Conservation (phyloP, 2,113 vertebrate species). For the Azemiops feae region DNA sequence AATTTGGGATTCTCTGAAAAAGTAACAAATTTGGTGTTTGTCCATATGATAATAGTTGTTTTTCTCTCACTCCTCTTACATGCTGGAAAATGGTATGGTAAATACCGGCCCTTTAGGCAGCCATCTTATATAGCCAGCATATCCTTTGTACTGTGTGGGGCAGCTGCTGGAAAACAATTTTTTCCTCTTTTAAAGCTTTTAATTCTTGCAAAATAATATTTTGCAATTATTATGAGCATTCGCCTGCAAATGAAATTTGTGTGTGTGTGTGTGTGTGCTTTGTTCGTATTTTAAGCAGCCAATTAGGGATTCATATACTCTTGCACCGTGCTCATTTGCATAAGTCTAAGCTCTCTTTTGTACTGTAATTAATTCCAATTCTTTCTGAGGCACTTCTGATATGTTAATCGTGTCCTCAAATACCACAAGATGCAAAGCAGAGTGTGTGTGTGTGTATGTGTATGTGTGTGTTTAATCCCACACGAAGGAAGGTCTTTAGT, state of each 20-base stretch:
- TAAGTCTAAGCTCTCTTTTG: background rate
- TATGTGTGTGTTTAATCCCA: background rate
- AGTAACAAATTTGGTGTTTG: background rate
- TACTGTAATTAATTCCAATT: slow-evolving; percentile 1
- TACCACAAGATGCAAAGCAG: background rate
- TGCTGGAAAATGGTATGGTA: background rate
- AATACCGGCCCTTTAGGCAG: background rate
- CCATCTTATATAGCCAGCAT: background rate
- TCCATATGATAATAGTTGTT: background rate
- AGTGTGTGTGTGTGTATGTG: background rate
- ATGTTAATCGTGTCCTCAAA: background rate
- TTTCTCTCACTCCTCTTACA: background rate
- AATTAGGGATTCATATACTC: background rate
- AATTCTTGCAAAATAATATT: background rate
- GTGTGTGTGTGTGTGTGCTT: background rate
- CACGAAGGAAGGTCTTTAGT: background rate
- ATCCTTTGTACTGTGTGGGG: background rate
- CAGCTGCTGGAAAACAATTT: background rate
- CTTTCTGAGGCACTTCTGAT: background rate
- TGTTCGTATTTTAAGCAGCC: background rate
- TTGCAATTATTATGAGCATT: background rate
- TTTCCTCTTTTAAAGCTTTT: background rate
- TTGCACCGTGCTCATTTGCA: background rate
- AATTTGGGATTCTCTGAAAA: background rate
- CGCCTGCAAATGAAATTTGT: background rate